A percentile compares a stretch with the other conserved stretches of the same genome.
Conservation (phyloP, 2,113 vertebrate species). For the Tetrao urogallus region DNA sequence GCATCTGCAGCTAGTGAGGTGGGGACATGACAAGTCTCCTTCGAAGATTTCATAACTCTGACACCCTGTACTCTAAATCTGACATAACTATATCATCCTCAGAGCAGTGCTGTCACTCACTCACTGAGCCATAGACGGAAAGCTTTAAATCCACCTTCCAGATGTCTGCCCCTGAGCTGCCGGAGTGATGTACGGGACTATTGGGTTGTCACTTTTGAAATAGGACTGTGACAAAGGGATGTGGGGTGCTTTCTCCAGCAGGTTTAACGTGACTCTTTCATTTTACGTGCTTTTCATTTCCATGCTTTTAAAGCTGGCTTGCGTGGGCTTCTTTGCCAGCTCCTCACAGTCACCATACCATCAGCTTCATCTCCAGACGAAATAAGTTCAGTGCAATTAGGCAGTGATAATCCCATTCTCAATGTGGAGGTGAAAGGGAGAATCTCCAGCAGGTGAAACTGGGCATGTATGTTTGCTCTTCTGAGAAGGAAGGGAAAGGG, state of each 20-base stretch:
- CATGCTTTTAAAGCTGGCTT: background rate
- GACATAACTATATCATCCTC: conserved; percentile 2
- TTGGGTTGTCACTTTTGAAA: background rate
- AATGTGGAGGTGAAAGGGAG: background rate
- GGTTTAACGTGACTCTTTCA: background rate
- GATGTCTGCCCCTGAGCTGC: conserved; percentile 13
- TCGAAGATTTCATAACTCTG: conserved; percentile 18
- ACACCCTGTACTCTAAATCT: conserved; percentile 10
- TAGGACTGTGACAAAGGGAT: background rate
- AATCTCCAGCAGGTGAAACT: background rate
- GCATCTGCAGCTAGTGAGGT: background rate
- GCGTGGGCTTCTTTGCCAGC: background rate
- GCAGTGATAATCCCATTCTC: background rate
- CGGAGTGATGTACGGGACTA: background rate
- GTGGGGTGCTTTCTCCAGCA: background rate
- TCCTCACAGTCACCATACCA: background rate
- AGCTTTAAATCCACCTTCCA: conserved; percentile 42
- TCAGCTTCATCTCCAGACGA: background rate
- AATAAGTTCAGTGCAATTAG: background rate
- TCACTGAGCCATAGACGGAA: background rate
- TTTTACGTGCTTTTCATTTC: background rate
- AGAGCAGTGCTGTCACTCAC: background rate
- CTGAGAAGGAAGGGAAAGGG: background rate
- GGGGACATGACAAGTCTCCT: background rate
- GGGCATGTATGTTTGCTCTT: fast-evolving